Conservation (phyloP, 2,797 vertebrate species). For the Simalia tracyae region DNA sequence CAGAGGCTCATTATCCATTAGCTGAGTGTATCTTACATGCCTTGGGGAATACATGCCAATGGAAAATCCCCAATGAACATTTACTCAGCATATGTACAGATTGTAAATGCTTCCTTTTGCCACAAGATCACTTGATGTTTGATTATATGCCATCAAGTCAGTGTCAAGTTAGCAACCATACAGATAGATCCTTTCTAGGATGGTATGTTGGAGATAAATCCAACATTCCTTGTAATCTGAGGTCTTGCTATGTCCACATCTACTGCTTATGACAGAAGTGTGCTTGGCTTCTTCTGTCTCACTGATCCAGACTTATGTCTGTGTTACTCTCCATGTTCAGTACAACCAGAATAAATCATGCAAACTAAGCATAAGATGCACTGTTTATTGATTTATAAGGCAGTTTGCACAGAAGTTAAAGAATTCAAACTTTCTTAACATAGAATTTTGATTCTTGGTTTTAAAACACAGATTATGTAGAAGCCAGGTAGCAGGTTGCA, state of each 20-base stretch:
- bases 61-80: background rate
- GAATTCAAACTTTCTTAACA: background rate
- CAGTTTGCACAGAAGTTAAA: background rate
- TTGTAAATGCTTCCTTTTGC: background rate
- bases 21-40: background rate
- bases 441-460: background rate
- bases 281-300: background rate
- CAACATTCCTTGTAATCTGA: background rate
- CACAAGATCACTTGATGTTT: background rate
- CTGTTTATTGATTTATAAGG: background rate
- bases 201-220: background rate
- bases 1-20: background rate
- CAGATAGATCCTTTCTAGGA: background rate
- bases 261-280: background rate
- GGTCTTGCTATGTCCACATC: background rate
- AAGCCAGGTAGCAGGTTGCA: background rate
- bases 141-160: background rate
- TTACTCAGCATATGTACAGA: background rate
- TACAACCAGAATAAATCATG: background rate
- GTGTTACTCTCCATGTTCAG: background rate
- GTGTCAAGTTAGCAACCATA: background rate
- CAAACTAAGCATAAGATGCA: background rate
- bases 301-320: background rate
- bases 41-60: background rate
- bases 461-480: background rate